A percentile compares a stretch with the other conserved stretches of the same genome.
These are phyloP conservation scores for Autographa pulchrina DNA, from an alignment of 2,888 invertebrate genomes.

Conservation along the genomic window DNA sequence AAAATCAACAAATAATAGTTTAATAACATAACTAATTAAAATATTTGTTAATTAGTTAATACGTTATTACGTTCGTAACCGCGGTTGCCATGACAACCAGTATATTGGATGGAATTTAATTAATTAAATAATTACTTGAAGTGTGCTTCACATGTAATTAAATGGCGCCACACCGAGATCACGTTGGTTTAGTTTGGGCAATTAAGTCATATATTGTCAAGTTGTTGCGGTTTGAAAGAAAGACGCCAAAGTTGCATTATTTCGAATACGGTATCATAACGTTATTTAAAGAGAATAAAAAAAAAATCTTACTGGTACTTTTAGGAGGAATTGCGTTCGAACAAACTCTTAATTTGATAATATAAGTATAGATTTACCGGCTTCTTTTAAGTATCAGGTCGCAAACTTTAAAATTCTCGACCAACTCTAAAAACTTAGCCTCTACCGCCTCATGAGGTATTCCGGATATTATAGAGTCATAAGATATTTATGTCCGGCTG, in stretches of 20 bases:
- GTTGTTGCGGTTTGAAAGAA: neutral
- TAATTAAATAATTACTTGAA: neutral
- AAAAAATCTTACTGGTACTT: too few relatives aligned
- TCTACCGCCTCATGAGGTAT: too few relatives aligned
- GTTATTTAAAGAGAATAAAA: too few relatives aligned
- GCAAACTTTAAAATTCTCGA: too few relatives aligned
- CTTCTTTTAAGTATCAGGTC: too few relatives aligned
- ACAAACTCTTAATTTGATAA: too few relatives aligned
- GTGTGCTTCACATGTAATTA: neutral
- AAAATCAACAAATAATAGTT: neutral
- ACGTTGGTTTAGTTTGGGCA: neutral
- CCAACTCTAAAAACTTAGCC: too few relatives aligned
- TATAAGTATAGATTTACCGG: too few relatives aligned
- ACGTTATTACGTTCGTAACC: neutral
- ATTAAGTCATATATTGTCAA: neutral
- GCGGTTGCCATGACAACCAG: constrained; percentile 4
- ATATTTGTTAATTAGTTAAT: neutral
- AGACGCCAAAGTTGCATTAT: too few relatives aligned
- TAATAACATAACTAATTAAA: neutral
- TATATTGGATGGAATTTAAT: constrained; percentile 3
- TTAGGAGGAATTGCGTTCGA: too few relatives aligned
- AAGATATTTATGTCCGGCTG: neutral
- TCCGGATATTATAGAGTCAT: too few relatives aligned
- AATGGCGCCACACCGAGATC: neutral
- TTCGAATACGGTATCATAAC: too few relatives aligned